phyloP scores from a whole-genome alignment of 1,140 invertebrate species.

The Brachionus plicatilis region DNA sequence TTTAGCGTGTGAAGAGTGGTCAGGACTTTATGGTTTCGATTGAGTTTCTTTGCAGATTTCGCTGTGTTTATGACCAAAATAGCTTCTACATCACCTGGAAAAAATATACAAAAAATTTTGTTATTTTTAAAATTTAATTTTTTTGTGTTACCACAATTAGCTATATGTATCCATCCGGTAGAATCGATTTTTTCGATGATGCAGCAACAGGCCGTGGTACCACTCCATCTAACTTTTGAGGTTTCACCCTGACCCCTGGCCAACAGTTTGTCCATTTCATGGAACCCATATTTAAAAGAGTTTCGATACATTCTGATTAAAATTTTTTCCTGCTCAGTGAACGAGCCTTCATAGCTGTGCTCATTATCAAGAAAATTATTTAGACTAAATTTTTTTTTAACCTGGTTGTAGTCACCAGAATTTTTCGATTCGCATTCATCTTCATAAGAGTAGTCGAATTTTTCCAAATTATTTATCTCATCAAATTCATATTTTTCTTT shows the following conservation, averaged over 20 bases:
- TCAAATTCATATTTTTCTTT: slow-evolving; percentile 35
- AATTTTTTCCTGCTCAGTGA: neutral
- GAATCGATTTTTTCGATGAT: slow-evolving; percentile 2
- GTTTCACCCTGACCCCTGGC: slow-evolving; percentile 1
- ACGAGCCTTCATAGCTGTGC: neutral
- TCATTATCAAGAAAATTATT: neutral
- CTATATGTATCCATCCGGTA: neutral
- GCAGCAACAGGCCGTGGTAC: neutral
- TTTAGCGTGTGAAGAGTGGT: neutral
- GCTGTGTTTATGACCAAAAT: slow-evolving; percentile 12
- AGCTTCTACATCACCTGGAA: slow-evolving; percentile 29
- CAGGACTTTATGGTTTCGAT: slow-evolving; percentile 14
- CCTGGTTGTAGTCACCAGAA: neutral
- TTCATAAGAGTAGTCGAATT: neutral
- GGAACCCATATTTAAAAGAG: neutral
- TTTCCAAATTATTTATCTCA: slow-evolving; percentile 38
- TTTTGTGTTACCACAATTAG: slow-evolving; percentile 19
- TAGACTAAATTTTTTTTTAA: neutral
- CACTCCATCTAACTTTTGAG: slow-evolving; percentile 39
- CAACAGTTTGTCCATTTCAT: slow-evolving; percentile 14
- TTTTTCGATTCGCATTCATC: neutral
- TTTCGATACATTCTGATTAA: neutral
- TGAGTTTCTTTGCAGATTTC: neutral
- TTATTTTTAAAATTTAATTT: neutral
- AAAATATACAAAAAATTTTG: neutral